Percentiles rank a stretch among this genome's conserved stretches.
phyloP scores from a whole-genome alignment of 2,113 vertebrate species.

The Cyprinodon tularosa region DNA sequence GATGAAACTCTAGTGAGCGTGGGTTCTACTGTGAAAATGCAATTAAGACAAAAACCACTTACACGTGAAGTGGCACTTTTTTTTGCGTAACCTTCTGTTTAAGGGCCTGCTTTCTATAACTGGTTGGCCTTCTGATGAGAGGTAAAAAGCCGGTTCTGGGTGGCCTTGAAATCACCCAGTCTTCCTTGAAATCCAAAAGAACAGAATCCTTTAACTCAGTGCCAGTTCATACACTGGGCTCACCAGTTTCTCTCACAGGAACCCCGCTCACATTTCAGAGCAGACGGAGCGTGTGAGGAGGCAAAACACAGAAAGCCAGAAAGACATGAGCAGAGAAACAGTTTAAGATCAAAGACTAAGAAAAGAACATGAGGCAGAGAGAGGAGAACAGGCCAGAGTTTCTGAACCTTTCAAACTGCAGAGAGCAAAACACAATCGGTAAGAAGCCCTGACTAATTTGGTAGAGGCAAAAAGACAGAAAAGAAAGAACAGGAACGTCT shows the following conservation, averaged over 20 bases:
- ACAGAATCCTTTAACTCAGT: conserved; percentile 48
- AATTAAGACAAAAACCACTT: conserved; percentile 42
- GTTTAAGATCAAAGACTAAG: conserved; percentile 38
- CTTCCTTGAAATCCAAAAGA: conserved; percentile 50
- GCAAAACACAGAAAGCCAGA: conserved; percentile 22
- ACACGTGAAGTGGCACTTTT: conserved; percentile 28
- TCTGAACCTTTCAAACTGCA: conserved; percentile 29
- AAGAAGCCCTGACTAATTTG: conserved; percentile 6
- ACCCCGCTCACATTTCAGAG: conserved; percentile 55
- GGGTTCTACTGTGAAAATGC: conserved; percentile 39
- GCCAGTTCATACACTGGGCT: conserved; percentile 69
- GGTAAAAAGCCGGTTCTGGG: conserved; percentile 60
- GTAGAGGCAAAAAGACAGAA: conserved; percentile 8
- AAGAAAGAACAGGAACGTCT: background rate
- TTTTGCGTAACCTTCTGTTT: conserved; percentile 21
- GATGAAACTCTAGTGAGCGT: conserved; percentile 51
- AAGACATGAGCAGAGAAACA: conserved; percentile 19
- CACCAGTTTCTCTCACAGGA: conserved; percentile 53
- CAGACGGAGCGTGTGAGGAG: conserved; percentile 34
- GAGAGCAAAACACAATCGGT: conserved; percentile 12
- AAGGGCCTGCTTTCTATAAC: conserved; percentile 42
- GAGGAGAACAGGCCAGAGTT: conserved; percentile 13
- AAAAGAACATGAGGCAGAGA: conserved; percentile 27
- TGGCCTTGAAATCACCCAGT: conserved; percentile 63
- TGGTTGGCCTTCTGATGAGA: conserved; percentile 46